phyloP scores from a whole-genome alignment of 1,140 invertebrate genomes.

The Anastrepha obliqua region DNA sequence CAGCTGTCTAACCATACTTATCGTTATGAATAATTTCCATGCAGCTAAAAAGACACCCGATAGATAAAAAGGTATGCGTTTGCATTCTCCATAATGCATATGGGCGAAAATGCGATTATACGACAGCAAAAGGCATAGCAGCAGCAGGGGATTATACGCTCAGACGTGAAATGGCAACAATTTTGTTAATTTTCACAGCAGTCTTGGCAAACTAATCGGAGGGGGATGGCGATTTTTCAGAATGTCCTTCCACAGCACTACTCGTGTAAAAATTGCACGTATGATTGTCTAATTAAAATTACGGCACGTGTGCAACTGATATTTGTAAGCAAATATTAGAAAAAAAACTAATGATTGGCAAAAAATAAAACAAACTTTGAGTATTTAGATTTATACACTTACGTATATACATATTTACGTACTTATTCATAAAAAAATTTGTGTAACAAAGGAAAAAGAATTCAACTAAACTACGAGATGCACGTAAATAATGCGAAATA shows the following conservation, averaged over 20 bases:
- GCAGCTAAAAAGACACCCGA: too few species aligned
- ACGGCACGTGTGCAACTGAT: neutral
- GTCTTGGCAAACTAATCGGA: neutral
- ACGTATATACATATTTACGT: neutral
- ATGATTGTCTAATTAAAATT: conserved; percentile 51
- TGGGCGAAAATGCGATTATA: neutral
- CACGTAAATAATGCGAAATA: neutral
- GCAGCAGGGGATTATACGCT: conserved; percentile 5
- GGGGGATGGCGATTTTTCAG: neutral
- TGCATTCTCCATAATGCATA: conserved; percentile 1
- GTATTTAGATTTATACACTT: neutral
- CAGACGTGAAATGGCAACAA: conserved; percentile 43
- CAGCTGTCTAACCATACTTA: too few species aligned
- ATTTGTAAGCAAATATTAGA: neutral
- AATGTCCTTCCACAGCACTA: neutral
- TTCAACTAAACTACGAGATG: neutral
- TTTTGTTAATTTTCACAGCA: conserved; percentile 42
- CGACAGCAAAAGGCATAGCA: neutral
- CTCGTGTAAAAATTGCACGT: neutral
- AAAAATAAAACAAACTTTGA: neutral
- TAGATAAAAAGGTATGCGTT: neutral
- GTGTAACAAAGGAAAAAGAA: neutral
- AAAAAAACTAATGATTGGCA: neutral
- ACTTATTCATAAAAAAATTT: neutral
- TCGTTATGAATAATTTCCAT: too few species aligned